Evolutionary conservation across 2,888 invertebrate species (phyloP), one percentile per base, ranked within the genome.

Genomic region (Pogonocherus hispidulus): DNA sequence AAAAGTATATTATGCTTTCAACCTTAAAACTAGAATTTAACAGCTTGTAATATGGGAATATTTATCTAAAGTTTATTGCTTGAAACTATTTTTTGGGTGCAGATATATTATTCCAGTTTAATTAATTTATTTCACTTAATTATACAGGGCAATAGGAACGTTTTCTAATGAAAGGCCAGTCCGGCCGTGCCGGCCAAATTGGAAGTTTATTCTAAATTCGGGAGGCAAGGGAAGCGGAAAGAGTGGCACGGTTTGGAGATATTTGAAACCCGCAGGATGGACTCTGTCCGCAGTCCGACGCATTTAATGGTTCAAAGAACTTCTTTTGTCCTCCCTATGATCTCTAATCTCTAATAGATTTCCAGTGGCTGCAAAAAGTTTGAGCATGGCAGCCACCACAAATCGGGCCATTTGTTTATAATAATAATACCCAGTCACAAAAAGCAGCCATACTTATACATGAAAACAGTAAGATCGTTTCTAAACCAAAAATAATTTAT

Each of bases 251-350:
- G 49, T 51, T 60, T 47, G 55, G 60, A 54, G 59, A 57, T 68
- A 60, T 63, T 67, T 67, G 72, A 71, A 74, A 70, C 77, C 79
- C 77, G 77, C 76, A 78, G 72, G 77, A 75, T 74, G 73, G 78
- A 78, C 76, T 74, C 71, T 68, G 67, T 73, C 77, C 75, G 73
- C 77, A 76, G 70, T 76, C 76, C 71, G 70, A 69, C 70, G 71
- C 76, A 78, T 79, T 81, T 79, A 78, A 78, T 77, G 80, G 79
- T 80, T 77, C 79, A 78, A 73, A 77, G 78, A 76, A 78, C 80
- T 81, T 80, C 80, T 81, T 81, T 81, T 80, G 78, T 77, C 68
- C 70, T 74, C 69, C 69, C 75, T 75, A 75, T 74, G 70, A 78
- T 78, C 75, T 78, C 77, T 76, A 76, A 81, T 79, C 80, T 76